Evolutionary conservation across 1,140 invertebrate species (phyloP).

Genomic region (Brachionus rotundiformis): DNA sequence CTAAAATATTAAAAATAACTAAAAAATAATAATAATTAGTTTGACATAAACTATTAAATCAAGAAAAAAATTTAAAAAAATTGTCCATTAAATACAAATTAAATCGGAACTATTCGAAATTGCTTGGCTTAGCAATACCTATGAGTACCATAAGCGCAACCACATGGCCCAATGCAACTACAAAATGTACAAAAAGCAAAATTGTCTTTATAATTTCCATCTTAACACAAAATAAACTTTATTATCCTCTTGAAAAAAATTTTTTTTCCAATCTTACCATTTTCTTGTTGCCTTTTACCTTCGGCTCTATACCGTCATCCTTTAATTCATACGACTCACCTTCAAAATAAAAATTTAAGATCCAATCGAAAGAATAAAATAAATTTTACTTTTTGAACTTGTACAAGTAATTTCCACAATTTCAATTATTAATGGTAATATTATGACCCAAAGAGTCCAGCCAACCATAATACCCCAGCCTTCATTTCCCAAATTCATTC

Average conservation of each 20-base stretch:
- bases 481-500: slow-evolving; percentile 27
- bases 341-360: not conserved
- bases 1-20: too few relatives aligned
- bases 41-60: too few relatives aligned
- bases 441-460: not conserved
- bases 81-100: not conserved
- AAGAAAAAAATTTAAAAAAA: not conserved
- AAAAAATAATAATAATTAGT: too few relatives aligned
- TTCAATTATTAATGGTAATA: slow-evolving; percentile 34
- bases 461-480: slow-evolving; percentile 45
- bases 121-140: slow-evolving; percentile 21
- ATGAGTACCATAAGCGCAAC: slow-evolving; percentile 33
- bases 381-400: not conserved
- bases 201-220: not conserved
- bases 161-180: slow-evolving; percentile 1
- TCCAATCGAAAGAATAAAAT: too few relatives aligned
- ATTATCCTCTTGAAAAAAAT: too few relatives aligned
- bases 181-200: slow-evolving; percentile 1
- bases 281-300: not conserved
- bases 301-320: not conserved
- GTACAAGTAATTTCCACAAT: not conserved
- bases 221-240: slow-evolving; percentile 12
- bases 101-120: too few relatives aligned
- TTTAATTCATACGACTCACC: slow-evolving; percentile 19
- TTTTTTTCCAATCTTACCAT: not conserved